phyloP scores from a whole-genome alignment of 2,113 vertebrate genomes.

The Phylloscopus trochilus region DNA sequence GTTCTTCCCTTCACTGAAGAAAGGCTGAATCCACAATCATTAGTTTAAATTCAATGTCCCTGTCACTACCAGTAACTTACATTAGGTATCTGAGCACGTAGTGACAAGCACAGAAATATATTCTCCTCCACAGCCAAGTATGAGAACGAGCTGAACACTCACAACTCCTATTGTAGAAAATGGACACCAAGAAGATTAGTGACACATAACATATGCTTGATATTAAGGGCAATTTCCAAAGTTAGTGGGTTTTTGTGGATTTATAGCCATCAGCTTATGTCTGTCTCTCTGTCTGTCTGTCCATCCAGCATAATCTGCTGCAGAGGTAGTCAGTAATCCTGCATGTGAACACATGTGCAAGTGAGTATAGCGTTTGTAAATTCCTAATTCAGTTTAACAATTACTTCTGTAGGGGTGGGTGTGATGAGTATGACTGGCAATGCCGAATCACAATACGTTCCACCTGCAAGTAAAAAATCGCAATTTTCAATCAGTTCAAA shows the following conservation, averaged over 20 bases:
- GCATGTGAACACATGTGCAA: neutral
- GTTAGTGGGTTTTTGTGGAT: neutral
- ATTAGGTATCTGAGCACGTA: constrained; percentile 11
- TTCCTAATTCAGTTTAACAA: neutral
- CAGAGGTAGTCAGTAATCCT: neutral
- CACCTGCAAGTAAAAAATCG: neutral
- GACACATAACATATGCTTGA: neutral
- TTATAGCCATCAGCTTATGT: neutral
- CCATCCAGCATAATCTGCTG: neutral
- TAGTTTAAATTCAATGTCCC: constrained; percentile 13
- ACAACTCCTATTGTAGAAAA: neutral
- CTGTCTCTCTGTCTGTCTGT: neutral
- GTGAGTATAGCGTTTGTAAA: neutral
- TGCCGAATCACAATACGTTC: neutral
- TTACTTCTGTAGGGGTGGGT: neutral
- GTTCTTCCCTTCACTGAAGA: neutral
- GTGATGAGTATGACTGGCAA: neutral
- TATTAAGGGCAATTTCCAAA: constrained; percentile 17
- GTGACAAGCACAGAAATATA: neutral
- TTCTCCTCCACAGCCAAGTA: neutral
- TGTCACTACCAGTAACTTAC: constrained; percentile 6
- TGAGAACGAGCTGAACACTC: neutral
- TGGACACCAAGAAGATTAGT: neutral
- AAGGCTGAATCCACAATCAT: neutral
- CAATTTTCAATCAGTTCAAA: neutral